Percentiles rank a stretch among this genome's conserved stretches.
These are phyloP conservation scores for Phoeniculus purpureus DNA, from an alignment of 2,797 vertebrate genomes.

Conservation along the genomic window DNA sequence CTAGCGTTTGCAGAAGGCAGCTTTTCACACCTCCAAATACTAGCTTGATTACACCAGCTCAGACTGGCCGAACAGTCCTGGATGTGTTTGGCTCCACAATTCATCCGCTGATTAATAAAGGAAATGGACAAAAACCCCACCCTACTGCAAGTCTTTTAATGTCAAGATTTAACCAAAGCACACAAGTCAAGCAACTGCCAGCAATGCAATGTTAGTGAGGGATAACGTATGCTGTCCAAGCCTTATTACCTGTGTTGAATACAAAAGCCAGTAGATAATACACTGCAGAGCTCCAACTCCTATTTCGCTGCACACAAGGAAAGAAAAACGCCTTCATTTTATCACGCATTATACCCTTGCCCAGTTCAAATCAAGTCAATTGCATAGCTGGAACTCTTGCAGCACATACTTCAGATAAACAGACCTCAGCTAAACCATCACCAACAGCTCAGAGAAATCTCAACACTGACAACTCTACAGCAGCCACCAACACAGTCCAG, in stretches of 20 bases:
- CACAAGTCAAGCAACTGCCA: not conserved
- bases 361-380: not conserved
- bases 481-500: not conserved
- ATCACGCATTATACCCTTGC: not conserved
- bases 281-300: slow-evolving; percentile 33
- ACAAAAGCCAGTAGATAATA: slow-evolving; percentile 46
- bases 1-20: not conserved
- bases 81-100: not conserved
- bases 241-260: not conserved
- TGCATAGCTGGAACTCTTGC: not conserved
- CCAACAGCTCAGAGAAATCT: not conserved
- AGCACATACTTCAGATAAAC: not conserved
- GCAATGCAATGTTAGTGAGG: not conserved
- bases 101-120: not conserved
- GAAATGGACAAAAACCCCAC: not conserved
- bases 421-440: not conserved
- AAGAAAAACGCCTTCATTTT: not conserved
- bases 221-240: not conserved
- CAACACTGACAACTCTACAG: not conserved
- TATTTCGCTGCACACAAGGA: not conserved
- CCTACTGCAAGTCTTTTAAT: not conserved
- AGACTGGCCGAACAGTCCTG: not conserved
- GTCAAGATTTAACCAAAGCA: not conserved
- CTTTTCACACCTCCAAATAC: not conserved
- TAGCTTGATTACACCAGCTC: not conserved